These are phyloP conservation scores for Drosophila monieri DNA, from an alignment of 2,888 invertebrate genomes.

Conservation along the genomic window DNA sequence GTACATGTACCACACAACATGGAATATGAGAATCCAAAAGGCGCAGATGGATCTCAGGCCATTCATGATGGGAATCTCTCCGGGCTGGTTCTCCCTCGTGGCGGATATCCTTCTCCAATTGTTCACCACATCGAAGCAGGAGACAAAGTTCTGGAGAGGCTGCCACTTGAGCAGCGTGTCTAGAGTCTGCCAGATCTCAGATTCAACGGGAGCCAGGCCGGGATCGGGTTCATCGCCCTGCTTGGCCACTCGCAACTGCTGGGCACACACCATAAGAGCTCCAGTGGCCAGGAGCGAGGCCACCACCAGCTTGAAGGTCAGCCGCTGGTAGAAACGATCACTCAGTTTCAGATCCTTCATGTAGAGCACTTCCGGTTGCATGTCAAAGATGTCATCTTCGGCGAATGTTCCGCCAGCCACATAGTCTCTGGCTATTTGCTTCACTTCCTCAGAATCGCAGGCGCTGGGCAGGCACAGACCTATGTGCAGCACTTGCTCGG, in stretches of 20 bases:
- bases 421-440: constrained; percentile 80
- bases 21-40: constrained; percentile 82
- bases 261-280: constrained; percentile 72
- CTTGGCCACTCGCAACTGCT: constrained; percentile 55
- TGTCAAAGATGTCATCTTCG: constrained; percentile 81
- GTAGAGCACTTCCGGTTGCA: constrained; percentile 81
- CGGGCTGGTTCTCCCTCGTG: constrained; percentile 58
- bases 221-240: constrained; percentile 30
- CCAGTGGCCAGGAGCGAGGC: constrained; percentile 68
- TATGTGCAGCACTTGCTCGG: constrained; percentile 84
- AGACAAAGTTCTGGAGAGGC: constrained; percentile 70
- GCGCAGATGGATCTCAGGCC: constrained; percentile 83
- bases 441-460: constrained; percentile 83
- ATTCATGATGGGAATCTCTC: constrained; percentile 83
- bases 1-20: constrained; percentile 84
- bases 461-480: constrained; percentile 85
- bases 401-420: constrained; percentile 71
- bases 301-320: constrained; percentile 76
- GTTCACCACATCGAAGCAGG: constrained; percentile 80
- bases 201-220: constrained; percentile 65
- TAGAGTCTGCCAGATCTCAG: constrained; percentile 59
- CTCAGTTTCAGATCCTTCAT: constrained; percentile 82
- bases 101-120: constrained; percentile 76
- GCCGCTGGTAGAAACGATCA: constrained; percentile 77
- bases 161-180: constrained; percentile 57